Evolutionary conservation across 2,888 invertebrate species (phyloP).

Genomic region (Oligia fasciuncula): DNA sequence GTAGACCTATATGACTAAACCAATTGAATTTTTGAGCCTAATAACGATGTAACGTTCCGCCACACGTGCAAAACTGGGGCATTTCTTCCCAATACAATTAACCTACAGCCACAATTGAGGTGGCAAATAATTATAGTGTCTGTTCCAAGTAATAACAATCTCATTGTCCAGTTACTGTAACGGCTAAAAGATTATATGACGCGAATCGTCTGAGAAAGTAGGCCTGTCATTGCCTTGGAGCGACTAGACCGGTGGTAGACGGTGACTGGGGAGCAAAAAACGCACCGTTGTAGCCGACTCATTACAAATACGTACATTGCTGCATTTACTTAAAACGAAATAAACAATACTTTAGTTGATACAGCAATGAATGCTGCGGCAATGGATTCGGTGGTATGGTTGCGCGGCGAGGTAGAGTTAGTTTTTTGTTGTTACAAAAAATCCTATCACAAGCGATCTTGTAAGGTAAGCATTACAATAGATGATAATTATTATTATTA

Average conservation of each 20-base stretch:
- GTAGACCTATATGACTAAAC: slow-evolving; percentile 8
- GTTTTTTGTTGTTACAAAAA: slow-evolving; percentile 65
- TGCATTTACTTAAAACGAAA: slow-evolving; percentile 9
- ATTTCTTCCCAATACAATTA: slow-evolving; percentile 75
- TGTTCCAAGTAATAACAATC: slow-evolving; percentile 79
- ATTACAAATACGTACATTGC: slow-evolving; percentile 61
- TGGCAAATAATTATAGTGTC: slow-evolving; percentile 79
- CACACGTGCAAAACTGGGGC: slow-evolving; percentile 71
- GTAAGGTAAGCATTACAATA: slow-evolving; percentile 58
- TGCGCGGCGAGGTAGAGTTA: slow-evolving; percentile 11
- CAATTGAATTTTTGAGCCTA: slow-evolving; percentile 3
- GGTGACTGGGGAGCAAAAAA: slow-evolving; percentile 59
- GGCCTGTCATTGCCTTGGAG: slow-evolving; percentile 82
- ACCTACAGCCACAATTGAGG: slow-evolving; percentile 60
- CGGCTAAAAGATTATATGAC: slow-evolving; percentile 82
- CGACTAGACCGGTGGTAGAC: slow-evolving; percentile 87
- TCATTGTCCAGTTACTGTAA: slow-evolving; percentile 81
- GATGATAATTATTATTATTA: slow-evolving; percentile 63
- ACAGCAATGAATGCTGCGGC: slow-evolving; percentile 39
- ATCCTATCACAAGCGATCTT: slow-evolving; percentile 53
- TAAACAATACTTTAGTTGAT: background rate
- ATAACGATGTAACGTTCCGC: slow-evolving; percentile 15
- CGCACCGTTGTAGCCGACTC: background rate
- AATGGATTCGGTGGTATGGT: background rate
- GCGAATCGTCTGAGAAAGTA: slow-evolving; percentile 83